Base-by-base conservation (phyloP, 2,797 vertebrate genomes). In the Taeniopygia guttata region DNA sequence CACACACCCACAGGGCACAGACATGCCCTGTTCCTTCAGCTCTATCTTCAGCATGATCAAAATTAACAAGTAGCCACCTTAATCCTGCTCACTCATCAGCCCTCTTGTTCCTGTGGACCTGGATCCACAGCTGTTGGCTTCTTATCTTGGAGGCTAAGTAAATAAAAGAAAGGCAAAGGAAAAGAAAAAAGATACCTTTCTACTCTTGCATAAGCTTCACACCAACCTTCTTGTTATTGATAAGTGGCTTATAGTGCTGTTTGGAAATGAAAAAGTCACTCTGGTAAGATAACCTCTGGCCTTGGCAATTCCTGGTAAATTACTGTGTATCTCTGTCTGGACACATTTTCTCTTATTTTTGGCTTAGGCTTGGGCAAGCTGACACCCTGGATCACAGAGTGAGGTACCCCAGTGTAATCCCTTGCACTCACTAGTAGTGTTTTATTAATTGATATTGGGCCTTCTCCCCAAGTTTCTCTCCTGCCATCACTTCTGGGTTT, bases 21-120 rank as follows among this genome's bases (percentile, higher is more conserved):
- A 29, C 12, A 10, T 69, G 69, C 30, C 42, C 32, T 43, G 3
- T 72, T 75, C 20, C 36, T 43, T 80, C 43, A 55, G 13, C 11
- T 90, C 51, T 62, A 34, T 81, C 51, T 83, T 23, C n/a, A 60
- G 30, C 25, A 58, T 32, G 66, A 80, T 38, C 68, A 89, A 89
- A 87, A 85, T 80, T 90, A 89, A 59, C 38, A 56, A 80, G 46
- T 46, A 74, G 27, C 2, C 74, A 26, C 42, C 19, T 85, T 93
- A 87, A 87, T 84, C 64, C 66, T 69, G 8, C 25, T 90, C 15
- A 6, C 7, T 63, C 36, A 42, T 42, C 56, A 51, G 13, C 21
- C 49, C 13, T 68, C 66, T 93, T 92, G 54, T 48, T 85, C 43
- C 51, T 54, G 30, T 0, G 0, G n/a, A 68, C 58, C 1, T 0